Conservation (phyloP, 2,797 vertebrate species). For the Rhinichthys osculus region DNA sequence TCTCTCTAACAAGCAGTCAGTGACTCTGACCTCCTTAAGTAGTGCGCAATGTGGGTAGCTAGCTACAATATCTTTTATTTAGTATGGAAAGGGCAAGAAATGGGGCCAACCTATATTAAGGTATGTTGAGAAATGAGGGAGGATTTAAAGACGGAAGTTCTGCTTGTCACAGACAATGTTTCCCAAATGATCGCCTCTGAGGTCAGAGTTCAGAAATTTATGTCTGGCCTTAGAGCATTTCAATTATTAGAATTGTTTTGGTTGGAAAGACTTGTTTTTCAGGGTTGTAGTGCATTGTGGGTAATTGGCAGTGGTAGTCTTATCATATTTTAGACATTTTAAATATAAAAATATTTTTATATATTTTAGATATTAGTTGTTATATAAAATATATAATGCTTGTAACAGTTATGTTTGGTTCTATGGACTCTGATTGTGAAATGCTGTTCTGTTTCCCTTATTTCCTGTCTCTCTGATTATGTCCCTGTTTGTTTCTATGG, state of each 20-base stretch:
- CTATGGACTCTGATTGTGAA: too few species aligned
- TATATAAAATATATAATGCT: not conserved
- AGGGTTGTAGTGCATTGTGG: not conserved
- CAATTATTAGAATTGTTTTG: conserved; percentile 17
- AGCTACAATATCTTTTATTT: conserved; percentile 24
- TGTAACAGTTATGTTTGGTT: too few species aligned
- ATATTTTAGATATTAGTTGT: not conserved
- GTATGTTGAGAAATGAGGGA: conserved; percentile 9
- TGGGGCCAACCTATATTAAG: not conserved
- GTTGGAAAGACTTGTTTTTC: conserved; percentile 4
- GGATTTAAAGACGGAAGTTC: not conserved
- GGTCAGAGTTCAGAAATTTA: not conserved
- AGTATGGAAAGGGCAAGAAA: not conserved
- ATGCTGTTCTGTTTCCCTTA: too few species aligned
- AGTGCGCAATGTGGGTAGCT: conserved; percentile 21
- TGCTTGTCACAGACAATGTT: not conserved
- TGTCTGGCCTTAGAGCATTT: not conserved
- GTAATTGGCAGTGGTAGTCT: not conserved
- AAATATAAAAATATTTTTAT: not conserved
- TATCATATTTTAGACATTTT: not conserved
- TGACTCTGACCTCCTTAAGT: conserved; percentile 28
- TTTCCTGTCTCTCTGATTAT: too few species aligned
- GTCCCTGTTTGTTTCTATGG: too few species aligned
- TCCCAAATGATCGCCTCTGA: not conserved
- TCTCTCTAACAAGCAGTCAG: conserved; percentile 34